Conservation (phyloP, 2,797 vertebrate genomes). For the Girardinus metallicus region DNA sequence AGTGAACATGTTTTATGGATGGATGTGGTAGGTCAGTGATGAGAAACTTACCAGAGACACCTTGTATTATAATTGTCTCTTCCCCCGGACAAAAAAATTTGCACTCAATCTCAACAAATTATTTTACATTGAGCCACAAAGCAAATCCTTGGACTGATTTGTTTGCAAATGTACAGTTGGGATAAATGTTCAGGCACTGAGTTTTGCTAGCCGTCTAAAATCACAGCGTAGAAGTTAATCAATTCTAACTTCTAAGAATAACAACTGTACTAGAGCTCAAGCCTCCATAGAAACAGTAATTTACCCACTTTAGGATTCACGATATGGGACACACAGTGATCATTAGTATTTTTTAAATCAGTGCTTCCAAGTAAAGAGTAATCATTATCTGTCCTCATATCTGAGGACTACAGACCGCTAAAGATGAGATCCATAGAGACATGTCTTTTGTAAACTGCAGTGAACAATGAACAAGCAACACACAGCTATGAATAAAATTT, state of each 20-base stretch:
- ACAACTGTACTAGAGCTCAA: not conserved
- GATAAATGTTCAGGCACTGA: not conserved
- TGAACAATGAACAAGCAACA: not conserved
- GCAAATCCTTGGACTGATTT: not conserved
- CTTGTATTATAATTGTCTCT: not conserved
- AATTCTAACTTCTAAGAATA: not conserved
- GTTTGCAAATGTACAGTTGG: not conserved
- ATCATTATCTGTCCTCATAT: not conserved
- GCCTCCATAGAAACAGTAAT: not conserved
- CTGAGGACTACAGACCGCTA: not conserved
- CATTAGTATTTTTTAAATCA: not conserved
- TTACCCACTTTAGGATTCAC: not conserved
- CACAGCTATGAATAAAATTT: not conserved
- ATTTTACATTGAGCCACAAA: not conserved
- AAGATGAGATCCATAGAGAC: not conserved
- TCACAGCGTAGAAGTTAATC: not conserved
- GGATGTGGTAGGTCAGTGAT: slow-evolving; percentile 31
- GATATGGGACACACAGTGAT: not conserved
- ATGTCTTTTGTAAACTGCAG: not conserved
- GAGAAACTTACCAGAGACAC: slow-evolving; percentile 4
- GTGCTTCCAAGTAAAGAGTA: not conserved
- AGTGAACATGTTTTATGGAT: slow-evolving; percentile 11
- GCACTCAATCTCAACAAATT: not conserved
- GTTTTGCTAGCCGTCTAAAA: not conserved
- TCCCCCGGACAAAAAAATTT: too few species aligned